Evolutionary conservation across 1,140 invertebrate species (phyloP).

Genomic region (Fopius arisanus): DNA sequence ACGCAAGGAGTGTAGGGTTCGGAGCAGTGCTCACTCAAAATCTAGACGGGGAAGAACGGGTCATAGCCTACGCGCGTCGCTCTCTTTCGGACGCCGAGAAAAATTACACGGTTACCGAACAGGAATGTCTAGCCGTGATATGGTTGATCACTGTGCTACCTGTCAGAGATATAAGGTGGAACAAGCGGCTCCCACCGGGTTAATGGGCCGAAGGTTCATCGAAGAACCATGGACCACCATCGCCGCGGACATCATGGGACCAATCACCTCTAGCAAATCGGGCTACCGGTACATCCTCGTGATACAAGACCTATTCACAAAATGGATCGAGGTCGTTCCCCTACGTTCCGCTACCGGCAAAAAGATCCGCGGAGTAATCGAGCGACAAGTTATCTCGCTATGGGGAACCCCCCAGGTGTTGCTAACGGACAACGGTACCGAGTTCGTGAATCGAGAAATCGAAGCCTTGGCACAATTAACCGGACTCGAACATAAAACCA

Average conservation of each 20-base stretch:
- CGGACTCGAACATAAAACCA: constrained; percentile 39
- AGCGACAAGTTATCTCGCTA: too few species aligned
- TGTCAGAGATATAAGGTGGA: constrained; percentile 43
- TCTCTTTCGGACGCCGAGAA: constrained; percentile 52
- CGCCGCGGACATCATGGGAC: too few species aligned
- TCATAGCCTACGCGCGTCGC: constrained; percentile 53
- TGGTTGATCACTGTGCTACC: constrained; percentile 38
- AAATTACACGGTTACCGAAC: constrained; percentile 44
- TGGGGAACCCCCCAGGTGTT: constrained; percentile 49
- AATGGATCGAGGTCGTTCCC: constrained; percentile 51
- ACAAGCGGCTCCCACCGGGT: too few species aligned
- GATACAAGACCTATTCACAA: constrained; percentile 37
- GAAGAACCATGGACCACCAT: too few species aligned
- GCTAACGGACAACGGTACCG: constrained; percentile 57
- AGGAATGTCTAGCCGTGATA: constrained; percentile 19
- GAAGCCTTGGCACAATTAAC: background rate
- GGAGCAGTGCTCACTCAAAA: constrained; percentile 43
- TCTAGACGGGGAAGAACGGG: constrained; percentile 36
- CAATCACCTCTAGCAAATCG: too few species aligned
- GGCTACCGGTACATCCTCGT: too few species aligned
- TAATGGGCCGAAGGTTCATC: too few species aligned
- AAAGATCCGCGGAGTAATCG: too few species aligned
- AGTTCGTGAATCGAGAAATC: constrained; percentile 49
- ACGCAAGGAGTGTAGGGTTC: constrained; percentile 40
- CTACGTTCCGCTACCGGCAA: constrained; percentile 46